A percentile compares a stretch with the other conserved stretches of the same genome.
These are phyloP conservation scores for Carpatolechia fugitivella DNA, from an alignment of 2,888 invertebrate genomes.

Conservation along the genomic window DNA sequence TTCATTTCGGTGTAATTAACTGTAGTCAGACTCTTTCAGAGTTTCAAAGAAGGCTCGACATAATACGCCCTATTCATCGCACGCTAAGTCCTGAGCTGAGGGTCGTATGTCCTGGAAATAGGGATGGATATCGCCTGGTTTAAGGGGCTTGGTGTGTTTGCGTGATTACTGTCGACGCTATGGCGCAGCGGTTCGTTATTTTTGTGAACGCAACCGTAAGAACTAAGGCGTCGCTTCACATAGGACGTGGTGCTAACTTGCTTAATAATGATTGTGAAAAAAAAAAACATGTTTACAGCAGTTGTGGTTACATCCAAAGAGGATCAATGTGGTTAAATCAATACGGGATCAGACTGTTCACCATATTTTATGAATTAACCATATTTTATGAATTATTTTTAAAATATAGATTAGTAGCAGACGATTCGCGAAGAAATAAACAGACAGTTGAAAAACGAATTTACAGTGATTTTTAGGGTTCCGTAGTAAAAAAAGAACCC, in stretches of 20 bases:
- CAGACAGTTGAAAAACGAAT: no score
- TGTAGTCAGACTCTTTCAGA: conserved; percentile 55
- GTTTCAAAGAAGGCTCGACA: conserved; percentile 68
- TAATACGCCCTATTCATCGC: conserved; percentile 29
- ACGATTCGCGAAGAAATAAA: no score
- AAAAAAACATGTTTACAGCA: neutral
- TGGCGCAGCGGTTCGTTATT: conserved; percentile 71
- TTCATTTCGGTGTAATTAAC: conserved; percentile 62
- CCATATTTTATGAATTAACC: no score
- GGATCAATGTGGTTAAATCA: no score
- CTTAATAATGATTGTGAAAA: no score
- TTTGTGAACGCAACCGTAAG: conserved; percentile 76
- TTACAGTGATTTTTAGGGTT: no score
- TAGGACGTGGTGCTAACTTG: neutral
- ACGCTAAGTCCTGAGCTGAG: neutral
- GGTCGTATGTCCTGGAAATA: neutral
- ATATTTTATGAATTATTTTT: no score
- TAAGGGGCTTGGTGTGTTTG: neutral
- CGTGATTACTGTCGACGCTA: conserved; percentile 59
- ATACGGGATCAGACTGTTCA: no score
- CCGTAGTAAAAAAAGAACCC: no score
- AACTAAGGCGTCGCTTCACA: neutral
- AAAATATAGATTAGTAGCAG: no score
- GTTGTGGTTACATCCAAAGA: no score
- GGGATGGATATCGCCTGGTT: neutral